A percentile compares a stretch with the other conserved stretches of the same genome.
Conservation (phyloP, 2,113 vertebrate genomes). For the Hippocampus guttulatus region DNA sequence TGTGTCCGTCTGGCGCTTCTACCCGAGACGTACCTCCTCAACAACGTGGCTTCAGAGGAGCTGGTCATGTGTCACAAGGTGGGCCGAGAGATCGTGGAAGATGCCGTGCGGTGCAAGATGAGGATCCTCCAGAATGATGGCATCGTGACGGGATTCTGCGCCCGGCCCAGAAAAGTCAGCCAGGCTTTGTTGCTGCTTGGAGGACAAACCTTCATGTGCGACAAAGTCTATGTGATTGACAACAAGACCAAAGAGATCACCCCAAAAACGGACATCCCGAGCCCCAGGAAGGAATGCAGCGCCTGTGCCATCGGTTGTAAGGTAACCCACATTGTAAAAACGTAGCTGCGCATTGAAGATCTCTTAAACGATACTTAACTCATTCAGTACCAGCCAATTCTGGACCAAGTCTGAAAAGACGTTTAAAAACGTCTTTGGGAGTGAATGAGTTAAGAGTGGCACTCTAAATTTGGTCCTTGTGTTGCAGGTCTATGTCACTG, state of each 20-base stretch:
- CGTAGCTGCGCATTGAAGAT: background rate
- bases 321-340: constrained; percentile 41
- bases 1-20: constrained; percentile 78
- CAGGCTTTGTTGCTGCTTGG: constrained; percentile 79
- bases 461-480: background rate
- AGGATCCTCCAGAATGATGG: constrained; percentile 82
- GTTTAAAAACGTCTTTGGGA: too few species aligned
- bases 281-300: constrained; percentile 81
- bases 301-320: constrained; percentile 82
- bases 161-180: constrained; percentile 78
- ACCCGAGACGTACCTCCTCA: constrained; percentile 75
- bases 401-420: too few species aligned
- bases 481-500: constrained; percentile 74
- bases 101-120: constrained; percentile 79
- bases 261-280: constrained; percentile 80
- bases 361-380: background rate
- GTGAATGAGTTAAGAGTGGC: background rate
- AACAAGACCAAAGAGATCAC: constrained; percentile 80
- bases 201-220: constrained; percentile 82
- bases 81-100: constrained; percentile 78
- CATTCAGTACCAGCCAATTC: too few species aligned
- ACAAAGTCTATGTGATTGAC: constrained; percentile 82
- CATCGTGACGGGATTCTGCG: constrained; percentile 78
- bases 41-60: constrained; percentile 73
- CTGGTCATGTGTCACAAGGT: constrained; percentile 77